These are phyloP conservation scores for Melanostoma mellinum DNA, from an alignment of 2,888 invertebrate species.

Conservation along the genomic window DNA sequence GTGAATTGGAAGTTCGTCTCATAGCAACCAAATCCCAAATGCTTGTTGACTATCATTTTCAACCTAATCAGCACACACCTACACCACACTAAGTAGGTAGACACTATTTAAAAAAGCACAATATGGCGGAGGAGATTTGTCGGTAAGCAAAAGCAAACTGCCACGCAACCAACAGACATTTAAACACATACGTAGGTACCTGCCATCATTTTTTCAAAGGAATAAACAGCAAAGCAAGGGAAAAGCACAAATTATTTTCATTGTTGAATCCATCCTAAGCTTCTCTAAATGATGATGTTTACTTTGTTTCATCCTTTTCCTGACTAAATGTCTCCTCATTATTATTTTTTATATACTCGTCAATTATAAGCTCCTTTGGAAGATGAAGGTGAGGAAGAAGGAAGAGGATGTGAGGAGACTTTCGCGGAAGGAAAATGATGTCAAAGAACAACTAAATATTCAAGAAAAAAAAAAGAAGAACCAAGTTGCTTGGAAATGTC, in stretches of 20 bases:
- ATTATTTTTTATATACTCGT: slow-evolving; percentile 35
- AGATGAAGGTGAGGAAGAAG: not conserved
- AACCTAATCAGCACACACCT: no score
- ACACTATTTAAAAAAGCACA: not conserved
- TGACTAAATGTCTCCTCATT: slow-evolving; percentile 53
- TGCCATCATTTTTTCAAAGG: no score
- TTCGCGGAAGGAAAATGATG: slow-evolving; percentile 16
- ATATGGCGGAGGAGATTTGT: slow-evolving; percentile 31
- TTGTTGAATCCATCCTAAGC: slow-evolving; percentile 63
- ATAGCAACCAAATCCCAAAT: no score
- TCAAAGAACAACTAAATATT: not conserved
- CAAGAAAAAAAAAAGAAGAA: slow-evolving; percentile 19
- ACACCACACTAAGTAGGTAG: no score
- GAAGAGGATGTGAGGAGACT: not conserved
- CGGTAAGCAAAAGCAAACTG: slow-evolving; percentile 34
- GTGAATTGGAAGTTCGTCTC: no score
- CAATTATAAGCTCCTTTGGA: slow-evolving; percentile 58
- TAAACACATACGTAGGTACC: no score
- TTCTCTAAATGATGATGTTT: slow-evolving; percentile 70
- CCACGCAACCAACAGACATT: slow-evolving; percentile 28
- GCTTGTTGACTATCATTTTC: no score
- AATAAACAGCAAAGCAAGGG: not conserved
- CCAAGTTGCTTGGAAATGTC: slow-evolving; percentile 63
- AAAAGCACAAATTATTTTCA: slow-evolving; percentile 52
- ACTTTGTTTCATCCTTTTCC: slow-evolving; percentile 51